Base-by-base conservation (phyloP, 2,797 vertebrate genomes). In the Echiichthys vipera region DNA sequence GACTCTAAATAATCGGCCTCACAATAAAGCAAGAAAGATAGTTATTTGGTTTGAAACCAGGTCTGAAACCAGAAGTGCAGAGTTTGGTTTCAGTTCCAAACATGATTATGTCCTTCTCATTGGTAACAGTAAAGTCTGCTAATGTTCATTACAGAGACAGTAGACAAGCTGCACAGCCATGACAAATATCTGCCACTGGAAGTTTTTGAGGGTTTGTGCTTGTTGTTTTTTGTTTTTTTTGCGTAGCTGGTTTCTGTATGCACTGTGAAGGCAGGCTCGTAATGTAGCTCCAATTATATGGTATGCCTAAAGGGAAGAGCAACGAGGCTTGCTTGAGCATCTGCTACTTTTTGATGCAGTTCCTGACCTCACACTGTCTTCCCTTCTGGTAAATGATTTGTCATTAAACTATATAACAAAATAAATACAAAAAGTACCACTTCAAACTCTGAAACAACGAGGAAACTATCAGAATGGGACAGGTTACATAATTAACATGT, bases 201-300 rank as follows among this genome's bases (percentile, higher is more conserved):
- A 77, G 34, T 42, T 80, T 84, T 34, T 30, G 2, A 17, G 30
- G 27, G 45, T 68, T 70, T 67, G 29, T 71, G 43, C 55, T 53
- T 25, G 36, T 59, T 65, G 58, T 17, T 7, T 42, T 62, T 68
- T 71, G 25, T 32, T 37, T 39, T 43, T 36, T 40, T 9, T n/a
- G 9, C 1, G 3, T 22, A 65, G 14, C 65, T 51, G 20, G 40
- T 65, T 68, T 67, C 50, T 80, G 53, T 84, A 69, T 74, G 63
- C 63, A 43, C 73, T 22, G 71, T 62, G 71, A 87, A 84, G 55
- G 49, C 78, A 73, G 62, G 61, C 79, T 83, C 77, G 66, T 71
- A 82, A 83, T 62, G 78, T 59, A 76, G 78, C 78, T 85, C 83
- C 87, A 92, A 91, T 91, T 91, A 92, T 67, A 68, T 67, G 83